Percentiles rank a stretch among this genome's conserved stretches.
Evolutionary conservation across 2,888 invertebrate species (phyloP).

Genomic region (Tachina lurida): DNA sequence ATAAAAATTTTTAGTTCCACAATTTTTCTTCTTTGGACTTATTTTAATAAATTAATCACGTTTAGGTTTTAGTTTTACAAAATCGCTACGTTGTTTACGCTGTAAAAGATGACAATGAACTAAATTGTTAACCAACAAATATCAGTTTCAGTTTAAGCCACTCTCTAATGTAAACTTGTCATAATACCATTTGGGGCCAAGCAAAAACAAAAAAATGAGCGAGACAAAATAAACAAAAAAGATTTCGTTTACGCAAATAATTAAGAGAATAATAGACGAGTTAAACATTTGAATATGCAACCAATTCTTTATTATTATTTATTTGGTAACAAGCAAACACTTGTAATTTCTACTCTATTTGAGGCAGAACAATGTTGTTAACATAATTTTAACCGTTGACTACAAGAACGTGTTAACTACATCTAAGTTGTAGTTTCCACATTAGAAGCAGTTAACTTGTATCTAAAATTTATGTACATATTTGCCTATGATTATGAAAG

Average conservation of each 20-base stretch:
- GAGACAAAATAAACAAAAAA: constrained; percentile 24
- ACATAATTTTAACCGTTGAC: not conserved
- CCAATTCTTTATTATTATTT: not conserved
- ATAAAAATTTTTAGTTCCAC: not conserved
- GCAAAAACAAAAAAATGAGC: constrained; percentile 4
- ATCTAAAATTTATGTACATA: no score
- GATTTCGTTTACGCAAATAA: constrained; percentile 9
- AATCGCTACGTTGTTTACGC: constrained; percentile 47
- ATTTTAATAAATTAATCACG: constrained; percentile 30
- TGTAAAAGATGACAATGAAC: constrained; percentile 55
- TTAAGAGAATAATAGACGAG: constrained; percentile 16
- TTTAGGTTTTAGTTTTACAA: constrained; percentile 39
- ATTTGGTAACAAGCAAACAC: not conserved
- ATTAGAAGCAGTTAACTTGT: no score
- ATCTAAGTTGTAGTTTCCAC: no score
- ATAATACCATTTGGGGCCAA: not conserved
- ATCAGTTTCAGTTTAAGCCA: constrained; percentile 34
- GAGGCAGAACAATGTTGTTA: not conserved
- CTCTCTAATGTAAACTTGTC: constrained; percentile 16
- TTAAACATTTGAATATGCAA: constrained; percentile 16
- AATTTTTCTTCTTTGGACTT: constrained; percentile 10
- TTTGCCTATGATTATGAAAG: no score
- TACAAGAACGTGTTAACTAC: not conserved
- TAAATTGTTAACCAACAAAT: constrained; percentile 56
- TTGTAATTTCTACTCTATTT: not conserved